A percentile compares a stretch with the other conserved stretches of the same genome.
phyloP scores from a whole-genome alignment of 2,888 invertebrate species.

The Formica aserva region DNA sequence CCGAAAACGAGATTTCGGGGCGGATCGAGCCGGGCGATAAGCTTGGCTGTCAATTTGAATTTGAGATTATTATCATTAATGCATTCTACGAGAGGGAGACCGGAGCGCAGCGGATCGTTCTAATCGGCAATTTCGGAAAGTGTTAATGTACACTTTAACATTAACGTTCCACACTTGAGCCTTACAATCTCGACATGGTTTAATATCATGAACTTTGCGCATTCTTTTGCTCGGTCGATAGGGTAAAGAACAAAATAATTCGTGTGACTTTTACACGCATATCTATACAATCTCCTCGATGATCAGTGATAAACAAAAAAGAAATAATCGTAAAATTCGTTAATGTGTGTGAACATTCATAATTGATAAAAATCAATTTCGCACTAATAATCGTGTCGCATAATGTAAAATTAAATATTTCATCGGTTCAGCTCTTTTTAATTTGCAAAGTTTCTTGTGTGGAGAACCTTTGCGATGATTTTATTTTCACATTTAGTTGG shows the following conservation, averaged over 20 bases:
- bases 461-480: neutral
- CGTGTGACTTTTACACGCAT: neutral
- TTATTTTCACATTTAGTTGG: neutral
- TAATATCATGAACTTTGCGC: conserved; percentile 50
- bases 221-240: neutral
- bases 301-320: neutral
- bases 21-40: conserved; percentile 52
- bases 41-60: conserved; percentile 53
- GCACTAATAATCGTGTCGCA: neutral
- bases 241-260: conserved; percentile 21
- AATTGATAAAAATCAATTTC: conserved; percentile 3
- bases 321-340: neutral
- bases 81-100: neutral
- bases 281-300: neutral
- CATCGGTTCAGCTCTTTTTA: neutral
- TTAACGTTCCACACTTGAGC: conserved; percentile 28
- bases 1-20: conserved; percentile 35
- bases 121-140: conserved; percentile 13
- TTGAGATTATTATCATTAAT: conserved; percentile 54
- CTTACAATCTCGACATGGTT: conserved; percentile 40
- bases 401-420: neutral
- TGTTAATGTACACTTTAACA: conserved; percentile 40
- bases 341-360: neutral
- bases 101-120: conserved; percentile 30
- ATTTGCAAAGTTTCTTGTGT: neutral